Percentiles rank a stretch among this genome's conserved stretches.
phyloP scores from a whole-genome alignment of 2,888 invertebrate genomes.

The Euzetes globulus region DNA sequence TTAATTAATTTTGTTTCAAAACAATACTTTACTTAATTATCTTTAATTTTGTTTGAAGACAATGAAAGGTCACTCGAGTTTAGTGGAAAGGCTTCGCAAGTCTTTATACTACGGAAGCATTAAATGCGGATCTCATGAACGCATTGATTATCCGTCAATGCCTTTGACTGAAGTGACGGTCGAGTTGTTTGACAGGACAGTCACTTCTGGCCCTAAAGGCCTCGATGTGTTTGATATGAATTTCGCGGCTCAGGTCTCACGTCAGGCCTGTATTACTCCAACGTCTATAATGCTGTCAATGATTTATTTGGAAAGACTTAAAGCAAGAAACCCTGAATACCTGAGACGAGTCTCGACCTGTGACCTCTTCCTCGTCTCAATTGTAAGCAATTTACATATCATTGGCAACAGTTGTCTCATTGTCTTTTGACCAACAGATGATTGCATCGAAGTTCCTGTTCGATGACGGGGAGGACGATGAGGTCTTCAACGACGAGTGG shows the following conservation, averaged over 20 bases:
- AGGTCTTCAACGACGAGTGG: constrained; percentile 87
- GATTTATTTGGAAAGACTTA: constrained; percentile 83
- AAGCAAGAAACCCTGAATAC: constrained; percentile 68
- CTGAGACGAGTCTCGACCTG: constrained; percentile 73
- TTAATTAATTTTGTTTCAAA: no score
- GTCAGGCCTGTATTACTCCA: constrained; percentile 75
- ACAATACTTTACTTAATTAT: neutral
- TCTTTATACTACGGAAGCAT: constrained; percentile 70
- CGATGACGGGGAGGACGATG: constrained; percentile 85
- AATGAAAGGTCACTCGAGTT: neutral
- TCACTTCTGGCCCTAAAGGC: constrained; percentile 42
- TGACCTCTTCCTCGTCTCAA: constrained; percentile 85
- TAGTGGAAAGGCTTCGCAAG: constrained; percentile 69
- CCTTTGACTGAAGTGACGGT: constrained; percentile 66
- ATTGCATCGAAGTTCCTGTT: constrained; percentile 92
- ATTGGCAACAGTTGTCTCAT: neutral
- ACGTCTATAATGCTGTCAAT: constrained; percentile 86
- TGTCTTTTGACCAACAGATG: constrained; percentile 58
- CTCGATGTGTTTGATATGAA: constrained; percentile 46
- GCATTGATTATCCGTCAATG: constrained; percentile 33
- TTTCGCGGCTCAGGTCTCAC: constrained; percentile 45
- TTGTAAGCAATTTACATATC: constrained; percentile 56
- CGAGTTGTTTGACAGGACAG: constrained; percentile 61
- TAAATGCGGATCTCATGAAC: constrained; percentile 22
- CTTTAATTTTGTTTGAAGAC: constrained; percentile 24